Percentiles rank a stretch among this genome's conserved stretches.
Conservation (phyloP, 1,140 invertebrate genomes). For the Hormaphis cornu region DNA sequence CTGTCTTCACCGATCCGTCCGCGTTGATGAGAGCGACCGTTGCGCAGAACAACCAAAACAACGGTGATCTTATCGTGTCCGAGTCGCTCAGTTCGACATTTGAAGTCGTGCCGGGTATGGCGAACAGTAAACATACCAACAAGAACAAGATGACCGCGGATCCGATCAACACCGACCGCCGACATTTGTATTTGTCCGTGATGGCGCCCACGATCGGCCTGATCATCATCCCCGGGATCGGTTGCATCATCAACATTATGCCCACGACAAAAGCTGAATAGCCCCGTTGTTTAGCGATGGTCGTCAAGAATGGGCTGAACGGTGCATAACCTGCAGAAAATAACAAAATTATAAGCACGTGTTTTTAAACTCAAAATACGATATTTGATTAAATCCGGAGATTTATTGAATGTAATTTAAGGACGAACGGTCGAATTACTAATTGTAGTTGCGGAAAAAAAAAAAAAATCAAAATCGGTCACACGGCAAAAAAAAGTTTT, state of each 20-base stretch:
- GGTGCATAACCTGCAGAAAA: constrained; percentile 67
- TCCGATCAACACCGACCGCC: constrained; percentile 60
- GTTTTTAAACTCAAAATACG: too few species aligned
- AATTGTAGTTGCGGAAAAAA: too few species aligned
- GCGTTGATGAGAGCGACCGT: not conserved
- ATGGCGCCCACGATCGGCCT: constrained; percentile 70
- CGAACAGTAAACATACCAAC: not conserved
- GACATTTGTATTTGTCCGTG: constrained; percentile 65
- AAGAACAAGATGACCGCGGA: not conserved
- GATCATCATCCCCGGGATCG: constrained; percentile 65
- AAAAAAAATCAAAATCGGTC: too few species aligned
- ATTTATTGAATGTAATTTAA: too few species aligned
- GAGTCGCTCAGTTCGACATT: too few species aligned
- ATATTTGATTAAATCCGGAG: too few species aligned
- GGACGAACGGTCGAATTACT: too few species aligned
- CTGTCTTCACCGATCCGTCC: not conserved
- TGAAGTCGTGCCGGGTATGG: not conserved
- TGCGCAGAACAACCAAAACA: not conserved
- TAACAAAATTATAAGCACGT: too few species aligned
- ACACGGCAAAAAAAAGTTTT: too few species aligned
- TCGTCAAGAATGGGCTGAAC: constrained; percentile 69
- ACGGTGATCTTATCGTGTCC: too few species aligned
- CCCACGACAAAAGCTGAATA: constrained; percentile 67
- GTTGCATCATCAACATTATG: constrained; percentile 65
- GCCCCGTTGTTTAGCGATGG: constrained; percentile 70